Percentiles rank a stretch among this genome's conserved stretches.
Conservation (phyloP, 2,113 vertebrate species). For the Galemys pyrenaicus region DNA sequence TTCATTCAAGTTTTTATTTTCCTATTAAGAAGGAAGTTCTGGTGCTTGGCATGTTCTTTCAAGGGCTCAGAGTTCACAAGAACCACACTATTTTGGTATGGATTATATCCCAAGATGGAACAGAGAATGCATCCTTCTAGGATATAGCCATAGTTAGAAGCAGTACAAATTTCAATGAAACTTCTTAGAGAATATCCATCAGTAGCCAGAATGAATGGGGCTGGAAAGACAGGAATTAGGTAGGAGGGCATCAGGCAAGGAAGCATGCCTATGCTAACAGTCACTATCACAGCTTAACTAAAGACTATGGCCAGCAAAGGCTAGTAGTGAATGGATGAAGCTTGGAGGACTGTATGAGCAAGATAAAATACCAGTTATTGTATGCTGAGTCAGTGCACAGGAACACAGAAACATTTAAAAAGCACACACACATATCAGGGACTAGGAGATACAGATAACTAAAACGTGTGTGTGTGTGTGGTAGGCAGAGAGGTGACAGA, state of each 20-base stretch:
- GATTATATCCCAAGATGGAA: neutral
- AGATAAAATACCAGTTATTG: neutral
- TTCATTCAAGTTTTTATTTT: conserved; percentile 36
- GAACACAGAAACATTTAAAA: neutral
- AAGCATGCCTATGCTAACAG: neutral
- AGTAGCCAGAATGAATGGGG: neutral
- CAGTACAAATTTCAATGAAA: neutral
- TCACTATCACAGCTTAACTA: neutral
- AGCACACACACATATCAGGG: too few species aligned
- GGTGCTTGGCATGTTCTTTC: neutral
- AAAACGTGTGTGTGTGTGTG: too few species aligned
- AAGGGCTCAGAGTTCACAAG: neutral
- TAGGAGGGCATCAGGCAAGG: neutral
- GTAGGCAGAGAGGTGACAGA: neutral
- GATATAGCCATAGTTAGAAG: neutral
- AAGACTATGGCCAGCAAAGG: neutral
- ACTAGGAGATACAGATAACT: neutral
- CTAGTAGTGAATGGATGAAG: neutral
- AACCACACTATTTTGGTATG: neutral
- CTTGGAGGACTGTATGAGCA: neutral
- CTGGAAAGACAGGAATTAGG: neutral
- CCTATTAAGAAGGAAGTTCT: neutral
- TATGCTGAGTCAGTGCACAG: neutral
- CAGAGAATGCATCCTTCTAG: neutral
- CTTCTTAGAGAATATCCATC: neutral